Evolutionary conservation across 2,888 invertebrate genomes (phyloP), one percentile per base, ranked within the genome.

Genomic region (Eurytoma californica): DNA sequence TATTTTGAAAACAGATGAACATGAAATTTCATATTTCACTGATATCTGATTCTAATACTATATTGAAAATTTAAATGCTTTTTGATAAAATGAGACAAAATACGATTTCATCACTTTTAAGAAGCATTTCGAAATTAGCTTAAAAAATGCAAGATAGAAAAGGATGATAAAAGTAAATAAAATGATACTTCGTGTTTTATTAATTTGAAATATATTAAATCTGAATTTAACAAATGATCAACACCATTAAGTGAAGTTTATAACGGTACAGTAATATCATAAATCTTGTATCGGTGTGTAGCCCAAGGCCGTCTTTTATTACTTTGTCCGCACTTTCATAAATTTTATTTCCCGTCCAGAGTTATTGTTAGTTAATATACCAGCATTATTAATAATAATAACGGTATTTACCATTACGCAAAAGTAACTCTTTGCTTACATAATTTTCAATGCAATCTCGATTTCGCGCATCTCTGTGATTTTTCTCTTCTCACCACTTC

Each of bases 321-420:
- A 57, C 69, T 58, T 74, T 79, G 77, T 79, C 75, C 72, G 66
- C 75, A 72, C 79, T 72, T 67, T 79, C 67, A 61, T 67, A 49
- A 61, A 72, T 72, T 72, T 57, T 28, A n/a, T 53, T 20, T 20
- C n/a, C 5, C 28, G 7, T 58, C n/a, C 20, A 55, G 57, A 57
- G 57, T 20, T 2, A 39, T 65, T 67, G 30, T 67, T 77, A 60
- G 30, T 39, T 9, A 39, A 9, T 39, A 9, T 9, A 39, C 39
- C 39, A 58, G 20, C 58, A 28, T 75, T 75, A 74, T 70, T 70
- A 61, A 72, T 67, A 75, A 72, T 75, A 72, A 79, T 74, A 53
- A 47, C 65, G 51, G 30, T 20, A 18, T 18, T 65, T 63, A 14
- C 7, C 24, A n/a, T 14, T n/a, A 39, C 30, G 39, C 9, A 39